phyloP scores from a whole-genome alignment of 2,888 invertebrate species.

The Drosophila fungiperda region DNA sequence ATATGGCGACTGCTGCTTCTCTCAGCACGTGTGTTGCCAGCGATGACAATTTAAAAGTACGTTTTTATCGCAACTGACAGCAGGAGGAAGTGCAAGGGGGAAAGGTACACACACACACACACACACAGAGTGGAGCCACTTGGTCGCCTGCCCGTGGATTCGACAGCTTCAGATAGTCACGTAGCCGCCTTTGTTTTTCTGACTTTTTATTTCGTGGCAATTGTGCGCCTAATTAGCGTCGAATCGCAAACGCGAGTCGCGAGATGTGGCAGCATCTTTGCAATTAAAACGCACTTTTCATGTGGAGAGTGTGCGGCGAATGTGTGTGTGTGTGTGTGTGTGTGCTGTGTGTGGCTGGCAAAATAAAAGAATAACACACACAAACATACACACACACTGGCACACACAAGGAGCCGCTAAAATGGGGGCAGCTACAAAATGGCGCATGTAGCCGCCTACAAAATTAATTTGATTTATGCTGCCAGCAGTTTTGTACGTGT shows the following conservation, averaged over 20 bases:
- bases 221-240: slow-evolving; percentile 81
- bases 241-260: slow-evolving; percentile 55
- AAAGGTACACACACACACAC: background rate
- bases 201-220: slow-evolving; percentile 76
- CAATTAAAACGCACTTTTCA: slow-evolving; percentile 82
- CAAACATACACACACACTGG: background rate
- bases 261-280: slow-evolving; percentile 69
- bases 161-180: slow-evolving; percentile 80
- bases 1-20: background rate
- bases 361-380: slow-evolving; percentile 25
- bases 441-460: slow-evolving; percentile 77
- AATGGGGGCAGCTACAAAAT: slow-evolving; percentile 58
- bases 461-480: slow-evolving; percentile 83
- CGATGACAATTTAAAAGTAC: slow-evolving; percentile 74
- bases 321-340: background rate
- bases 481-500: slow-evolving; percentile 44
- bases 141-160: slow-evolving; percentile 30
- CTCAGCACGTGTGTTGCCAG: slow-evolving; percentile 62
- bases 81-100: background rate
- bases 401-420: slow-evolving; percentile 1
- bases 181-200: slow-evolving; percentile 71
- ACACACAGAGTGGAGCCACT: background rate
- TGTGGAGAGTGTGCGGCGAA: slow-evolving; percentile 1
- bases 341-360: slow-evolving; percentile 20
- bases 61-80: slow-evolving; percentile 63